Evolutionary conservation across 2,797 vertebrate species (phyloP).

Genomic region (Neosilurus hyrtlii): DNA sequence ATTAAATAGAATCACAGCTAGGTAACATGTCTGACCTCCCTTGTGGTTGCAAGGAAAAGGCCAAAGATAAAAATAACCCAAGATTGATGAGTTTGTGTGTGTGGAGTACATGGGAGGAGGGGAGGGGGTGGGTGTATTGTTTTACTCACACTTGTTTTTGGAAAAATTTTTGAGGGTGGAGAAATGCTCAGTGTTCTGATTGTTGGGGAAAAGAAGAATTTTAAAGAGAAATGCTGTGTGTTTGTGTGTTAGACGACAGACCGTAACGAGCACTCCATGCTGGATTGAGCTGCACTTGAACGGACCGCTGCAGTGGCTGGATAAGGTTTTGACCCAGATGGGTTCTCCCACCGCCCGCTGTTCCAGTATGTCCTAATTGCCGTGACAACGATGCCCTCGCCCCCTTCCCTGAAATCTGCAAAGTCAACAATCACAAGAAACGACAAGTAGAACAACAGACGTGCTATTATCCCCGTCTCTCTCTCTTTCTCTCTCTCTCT

Average conservation of each 20-base stretch:
- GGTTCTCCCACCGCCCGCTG: slow-evolving; percentile 97
- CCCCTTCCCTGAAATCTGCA: slow-evolving; percentile 47
- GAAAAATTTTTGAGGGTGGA: background rate
- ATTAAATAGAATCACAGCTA: background rate
- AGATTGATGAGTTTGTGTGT: slow-evolving; percentile 11
- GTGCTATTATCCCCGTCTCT: slow-evolving; percentile 63
- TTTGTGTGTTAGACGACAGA: slow-evolving; percentile 81
- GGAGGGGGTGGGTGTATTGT: background rate
- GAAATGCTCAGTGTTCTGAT: background rate
- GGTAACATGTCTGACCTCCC: slow-evolving; percentile 10
- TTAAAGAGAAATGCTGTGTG: background rate
- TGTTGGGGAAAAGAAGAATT: background rate
- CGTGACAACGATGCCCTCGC: slow-evolving; percentile 51
- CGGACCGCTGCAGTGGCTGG: slow-evolving; percentile 96
- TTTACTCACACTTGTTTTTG: background rate
- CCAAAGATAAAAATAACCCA: slow-evolving; percentile 21
- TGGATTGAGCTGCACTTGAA: slow-evolving; percentile 99
- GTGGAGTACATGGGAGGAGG: slow-evolving; percentile 5
- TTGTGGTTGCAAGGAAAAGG: background rate
- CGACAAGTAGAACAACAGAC: slow-evolving; percentile 76
- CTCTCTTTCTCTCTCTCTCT: background rate
- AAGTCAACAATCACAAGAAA: slow-evolving; percentile 58
- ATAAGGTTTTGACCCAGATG: slow-evolving; percentile 99
- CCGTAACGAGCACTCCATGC: slow-evolving; percentile 97
- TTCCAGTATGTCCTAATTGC: slow-evolving; percentile 95